Conservation (phyloP, 92 coral and sea anemone species). For the Epizoanthus rinbou region DNA sequence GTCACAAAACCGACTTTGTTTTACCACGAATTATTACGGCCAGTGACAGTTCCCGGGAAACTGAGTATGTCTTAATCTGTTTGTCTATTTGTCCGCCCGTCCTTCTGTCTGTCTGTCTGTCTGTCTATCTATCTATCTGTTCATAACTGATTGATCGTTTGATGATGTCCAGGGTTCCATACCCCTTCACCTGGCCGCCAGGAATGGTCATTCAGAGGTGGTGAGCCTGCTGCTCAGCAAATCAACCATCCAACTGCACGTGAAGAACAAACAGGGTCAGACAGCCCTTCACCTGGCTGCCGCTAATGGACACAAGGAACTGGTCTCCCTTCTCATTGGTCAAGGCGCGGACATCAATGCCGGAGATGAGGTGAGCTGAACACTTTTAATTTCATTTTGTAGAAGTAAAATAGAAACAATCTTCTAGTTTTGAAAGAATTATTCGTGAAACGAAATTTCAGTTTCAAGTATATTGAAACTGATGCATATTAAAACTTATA, state of each 20-base stretch:
- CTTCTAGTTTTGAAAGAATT: too few relatives aligned
- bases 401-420: background rate
- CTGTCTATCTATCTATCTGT: background rate
- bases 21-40: too few relatives aligned
- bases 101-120: background rate
- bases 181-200: slow-evolving; percentile 92
- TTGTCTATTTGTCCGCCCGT: background rate
- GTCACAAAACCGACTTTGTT: too few relatives aligned
- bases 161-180: slow-evolving; percentile 73
- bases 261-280: slow-evolving; percentile 83
- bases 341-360: slow-evolving; percentile 97
- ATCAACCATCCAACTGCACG: slow-evolving; percentile 88
- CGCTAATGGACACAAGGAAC: slow-evolving; percentile 89
- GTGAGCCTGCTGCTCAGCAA: slow-evolving; percentile 92
- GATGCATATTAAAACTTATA: too few relatives aligned
- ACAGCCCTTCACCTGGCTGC: slow-evolving; percentile 93
- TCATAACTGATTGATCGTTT: background rate
- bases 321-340: slow-evolving; percentile 84
- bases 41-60: too few relatives aligned
- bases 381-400: too few relatives aligned
- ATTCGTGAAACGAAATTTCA: too few relatives aligned
- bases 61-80: background rate
- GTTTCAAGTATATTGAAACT: too few relatives aligned
- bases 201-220: slow-evolving; percentile 94
- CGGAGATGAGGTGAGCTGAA: slow-evolving; percentile 76